Evolutionary conservation across 1,140 invertebrate species (phyloP), one percentile per base, ranked within the genome.

Genomic region (Chionoecetes opilio): DNA sequence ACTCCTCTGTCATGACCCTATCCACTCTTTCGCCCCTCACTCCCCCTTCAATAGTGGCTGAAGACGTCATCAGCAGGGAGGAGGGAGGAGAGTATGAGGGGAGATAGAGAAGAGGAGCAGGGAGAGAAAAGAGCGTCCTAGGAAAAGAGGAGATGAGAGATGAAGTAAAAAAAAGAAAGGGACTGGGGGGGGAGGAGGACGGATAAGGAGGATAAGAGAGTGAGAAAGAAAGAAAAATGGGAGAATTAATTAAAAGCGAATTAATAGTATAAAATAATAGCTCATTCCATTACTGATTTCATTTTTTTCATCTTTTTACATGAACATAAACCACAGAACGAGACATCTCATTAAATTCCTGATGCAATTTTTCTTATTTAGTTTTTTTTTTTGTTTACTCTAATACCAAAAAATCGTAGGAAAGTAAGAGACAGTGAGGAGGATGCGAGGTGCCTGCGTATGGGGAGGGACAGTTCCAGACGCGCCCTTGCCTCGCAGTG

Each of bases 141-240:
- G 21, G 34, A 29, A 26, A 26, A 37, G 53, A 35, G 41, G 35
- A 29, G 46, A 82, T 17, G 34, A 84, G 29, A 86, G 82, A 89
- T 29, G 38, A 82, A 94, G 87, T n/a, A 82, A 88, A 82, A 31
- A 31, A 91, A 26, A 91, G 37, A 46, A 32, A 91, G 89, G 89
- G 34, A 91, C 35, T 53, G 31, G 14, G 17, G 46, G 21, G 63
- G 63, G n/a, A 26, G 63, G n/a, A 75, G 63, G 63, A 75, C 26
- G 63, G 63, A 85, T 17, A 75, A n/a, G 63, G n/a, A 75, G 63
- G 63, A 75, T n/a, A n/a, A n/a, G n/a, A n/a, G 11, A 26, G 29
- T 14, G 29, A 11, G 34, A 35, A 85, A 8, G 34, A 38, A 34
- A 38, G 85, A 87, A 38, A 26, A 35, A 38, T 37, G 85, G 26